phyloP scores from a whole-genome alignment of 2,888 invertebrate genomes.

The Bimastos eiseni region DNA sequence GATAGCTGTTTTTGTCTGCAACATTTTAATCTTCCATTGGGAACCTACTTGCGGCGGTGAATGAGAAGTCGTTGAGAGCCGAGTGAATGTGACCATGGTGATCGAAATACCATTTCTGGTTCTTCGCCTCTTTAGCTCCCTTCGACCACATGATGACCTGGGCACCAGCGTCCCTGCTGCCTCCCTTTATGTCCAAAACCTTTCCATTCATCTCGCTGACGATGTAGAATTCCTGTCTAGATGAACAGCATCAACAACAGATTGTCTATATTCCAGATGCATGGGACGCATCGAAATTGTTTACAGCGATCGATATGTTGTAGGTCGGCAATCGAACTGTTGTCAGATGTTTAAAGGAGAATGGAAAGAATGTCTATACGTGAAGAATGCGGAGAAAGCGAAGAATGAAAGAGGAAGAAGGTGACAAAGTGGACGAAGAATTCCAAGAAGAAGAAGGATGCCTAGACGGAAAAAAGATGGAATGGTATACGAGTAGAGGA shows the following conservation, averaged over 20 bases:
- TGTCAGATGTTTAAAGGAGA: no score
- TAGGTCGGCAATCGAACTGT: neutral
- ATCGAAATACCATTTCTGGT: constrained; percentile 40
- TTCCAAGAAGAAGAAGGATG: no score
- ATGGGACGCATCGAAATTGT: neutral
- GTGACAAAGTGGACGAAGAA: no score
- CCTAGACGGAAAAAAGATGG: no score
- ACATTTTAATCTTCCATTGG: neutral
- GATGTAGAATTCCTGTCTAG: constrained; percentile 33
- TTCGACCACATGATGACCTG: constrained; percentile 31
- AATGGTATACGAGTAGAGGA: no score
- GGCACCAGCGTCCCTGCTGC: constrained; percentile 16
- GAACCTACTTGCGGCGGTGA: constrained; percentile 21
- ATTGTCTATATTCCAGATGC: neutral
- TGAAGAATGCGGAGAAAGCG: no score
- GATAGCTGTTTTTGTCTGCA: neutral
- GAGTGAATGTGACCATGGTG: constrained; percentile 35
- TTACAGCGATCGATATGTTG: neutral
- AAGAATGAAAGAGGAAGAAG: no score
- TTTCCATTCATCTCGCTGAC: constrained; percentile 37
- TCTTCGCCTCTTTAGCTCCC: constrained; percentile 24
- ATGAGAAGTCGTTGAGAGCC: constrained; percentile 38
- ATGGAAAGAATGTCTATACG: no score
- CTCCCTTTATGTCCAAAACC: constrained; percentile 34
- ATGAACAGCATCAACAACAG: neutral